Evolutionary conservation across 1,140 invertebrate genomes (phyloP).

Genomic region (Heliconius eleuchia): DNA sequence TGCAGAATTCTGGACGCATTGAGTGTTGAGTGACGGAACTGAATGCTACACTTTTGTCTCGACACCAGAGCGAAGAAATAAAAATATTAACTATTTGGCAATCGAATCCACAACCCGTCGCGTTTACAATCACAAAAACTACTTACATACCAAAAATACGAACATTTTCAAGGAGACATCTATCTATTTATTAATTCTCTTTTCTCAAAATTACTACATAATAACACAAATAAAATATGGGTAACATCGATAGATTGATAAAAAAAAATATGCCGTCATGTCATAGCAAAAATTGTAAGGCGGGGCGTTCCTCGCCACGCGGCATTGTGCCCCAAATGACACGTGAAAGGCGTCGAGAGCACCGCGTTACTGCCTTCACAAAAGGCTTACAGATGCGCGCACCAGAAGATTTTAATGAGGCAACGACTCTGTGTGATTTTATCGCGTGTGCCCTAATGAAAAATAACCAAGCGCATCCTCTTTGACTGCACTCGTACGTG

Average conservation of each 20-base stretch:
- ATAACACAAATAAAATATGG: background rate
- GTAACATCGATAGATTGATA: constrained; percentile 59
- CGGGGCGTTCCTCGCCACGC: constrained; percentile 54
- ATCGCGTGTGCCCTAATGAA: constrained; percentile 77
- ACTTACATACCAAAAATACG: no score
- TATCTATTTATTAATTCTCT: background rate
- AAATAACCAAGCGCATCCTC: constrained; percentile 79
- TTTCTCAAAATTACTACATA: background rate
- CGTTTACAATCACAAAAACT: no score
- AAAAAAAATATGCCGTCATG: constrained; percentile 58
- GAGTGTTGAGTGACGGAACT: no score
- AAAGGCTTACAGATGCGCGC: constrained; percentile 80
- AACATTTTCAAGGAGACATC: no score
- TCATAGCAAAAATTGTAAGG: constrained; percentile 66
- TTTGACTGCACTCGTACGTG: constrained; percentile 68
- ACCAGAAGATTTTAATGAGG: constrained; percentile 81
- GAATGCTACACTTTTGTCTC: no score
- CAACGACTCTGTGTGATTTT: constrained; percentile 79
- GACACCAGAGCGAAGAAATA: no score
- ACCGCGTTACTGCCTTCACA: constrained; percentile 69
- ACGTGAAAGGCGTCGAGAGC: constrained; percentile 77
- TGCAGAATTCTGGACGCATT: no score
- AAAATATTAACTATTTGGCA: no score
- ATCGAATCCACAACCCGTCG: no score
- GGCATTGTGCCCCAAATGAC: constrained; percentile 78